Conservation (phyloP, 2,888 invertebrate species). For the Atrina japonica region DNA sequence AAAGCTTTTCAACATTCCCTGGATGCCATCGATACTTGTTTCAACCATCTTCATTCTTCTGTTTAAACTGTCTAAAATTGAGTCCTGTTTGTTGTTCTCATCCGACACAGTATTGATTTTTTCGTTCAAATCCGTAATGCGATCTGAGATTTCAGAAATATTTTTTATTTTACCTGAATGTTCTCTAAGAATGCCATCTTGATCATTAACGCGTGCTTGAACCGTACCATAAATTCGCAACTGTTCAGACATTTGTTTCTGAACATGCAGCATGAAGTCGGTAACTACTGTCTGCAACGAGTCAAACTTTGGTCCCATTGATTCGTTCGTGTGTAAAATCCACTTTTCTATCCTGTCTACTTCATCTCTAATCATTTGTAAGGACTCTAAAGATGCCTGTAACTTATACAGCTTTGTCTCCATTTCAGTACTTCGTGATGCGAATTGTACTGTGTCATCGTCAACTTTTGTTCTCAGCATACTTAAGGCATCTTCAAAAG, state of each 20-base stretch:
- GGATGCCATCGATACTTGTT: background rate
- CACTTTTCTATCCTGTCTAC: background rate
- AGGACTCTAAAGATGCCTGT: background rate
- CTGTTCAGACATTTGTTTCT: slow-evolving; percentile 8
- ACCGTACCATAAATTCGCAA: background rate
- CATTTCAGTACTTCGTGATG: background rate
- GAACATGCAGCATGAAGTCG: slow-evolving; percentile 9
- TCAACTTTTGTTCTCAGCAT: background rate
- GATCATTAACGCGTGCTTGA: background rate
- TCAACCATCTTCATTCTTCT: too few relatives aligned
- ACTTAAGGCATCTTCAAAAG: too few relatives aligned
- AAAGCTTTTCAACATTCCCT: too few relatives aligned
- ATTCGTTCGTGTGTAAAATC: background rate
- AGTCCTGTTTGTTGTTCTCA: too few relatives aligned
- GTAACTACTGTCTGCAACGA: background rate
- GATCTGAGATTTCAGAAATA: background rate
- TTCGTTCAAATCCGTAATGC: background rate
- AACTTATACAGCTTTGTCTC: background rate
- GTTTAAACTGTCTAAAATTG: too few relatives aligned
- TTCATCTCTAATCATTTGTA: slow-evolving; percentile 4
- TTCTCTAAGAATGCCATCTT: background rate
- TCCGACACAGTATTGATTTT: too few relatives aligned
- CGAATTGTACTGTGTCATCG: background rate
- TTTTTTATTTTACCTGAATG: slow-evolving; percentile 1
- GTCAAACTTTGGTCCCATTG: background rate